These are phyloP conservation scores for Scartelaos histophorus DNA, from an alignment of 2,113 vertebrate species.

Conservation along the genomic window DNA sequence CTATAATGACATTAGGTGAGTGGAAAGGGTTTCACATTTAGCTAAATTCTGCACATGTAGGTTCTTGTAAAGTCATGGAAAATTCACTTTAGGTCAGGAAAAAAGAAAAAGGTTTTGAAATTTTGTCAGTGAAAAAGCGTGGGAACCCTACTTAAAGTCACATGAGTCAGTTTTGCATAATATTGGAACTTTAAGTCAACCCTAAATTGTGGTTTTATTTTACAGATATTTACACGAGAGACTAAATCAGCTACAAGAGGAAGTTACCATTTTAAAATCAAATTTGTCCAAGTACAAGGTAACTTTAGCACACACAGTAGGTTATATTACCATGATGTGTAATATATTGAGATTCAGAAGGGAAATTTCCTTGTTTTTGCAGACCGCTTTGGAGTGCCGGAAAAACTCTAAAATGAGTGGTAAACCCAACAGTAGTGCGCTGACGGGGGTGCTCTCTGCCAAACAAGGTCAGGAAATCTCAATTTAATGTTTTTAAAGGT, in stretches of 20 bases:
- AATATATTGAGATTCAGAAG: neutral
- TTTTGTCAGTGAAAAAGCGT: too few species aligned
- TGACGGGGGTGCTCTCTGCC: conserved; percentile 93
- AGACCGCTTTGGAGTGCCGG: conserved; percentile 91
- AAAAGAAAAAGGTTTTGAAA: too few species aligned
- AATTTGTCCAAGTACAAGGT: conserved; percentile 93
- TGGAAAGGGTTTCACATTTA: too few species aligned
- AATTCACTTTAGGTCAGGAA: too few species aligned
- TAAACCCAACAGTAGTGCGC: conserved; percentile 86
- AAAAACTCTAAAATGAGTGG: conserved; percentile 83
- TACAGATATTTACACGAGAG: conserved; percentile 93
- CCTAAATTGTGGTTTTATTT: conserved; percentile 14
- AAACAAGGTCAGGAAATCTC: conserved; percentile 86
- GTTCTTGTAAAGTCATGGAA: too few species aligned
- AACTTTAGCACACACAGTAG: neutral
- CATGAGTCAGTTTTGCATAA: too few species aligned
- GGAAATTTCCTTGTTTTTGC: conserved; percentile 17
- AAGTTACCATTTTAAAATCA: conserved; percentile 88
- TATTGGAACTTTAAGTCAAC: too few species aligned
- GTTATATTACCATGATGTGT: neutral
- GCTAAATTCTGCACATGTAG: too few species aligned
- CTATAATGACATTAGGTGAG: too few species aligned
- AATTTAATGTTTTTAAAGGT: neutral
- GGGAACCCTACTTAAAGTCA: too few species aligned
- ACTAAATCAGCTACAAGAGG: conserved; percentile 91